Conservation (phyloP, 1,140 invertebrate genomes). For the Scaptomyza graminum region DNA sequence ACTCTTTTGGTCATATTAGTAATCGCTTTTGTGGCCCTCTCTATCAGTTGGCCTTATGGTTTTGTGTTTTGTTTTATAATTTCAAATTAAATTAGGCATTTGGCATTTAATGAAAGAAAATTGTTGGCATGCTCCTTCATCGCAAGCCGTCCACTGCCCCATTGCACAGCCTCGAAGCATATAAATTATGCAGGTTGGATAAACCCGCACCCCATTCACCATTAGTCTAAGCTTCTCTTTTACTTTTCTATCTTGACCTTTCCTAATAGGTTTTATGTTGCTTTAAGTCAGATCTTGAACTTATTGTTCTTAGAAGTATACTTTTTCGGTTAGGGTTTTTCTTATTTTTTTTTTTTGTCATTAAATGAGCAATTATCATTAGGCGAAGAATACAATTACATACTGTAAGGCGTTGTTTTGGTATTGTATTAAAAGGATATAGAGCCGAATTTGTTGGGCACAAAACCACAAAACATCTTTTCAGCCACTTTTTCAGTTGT, state of each 20-base stretch:
- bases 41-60: constrained; percentile 34
- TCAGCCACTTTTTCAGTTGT: too few species aligned
- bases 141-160: neutral
- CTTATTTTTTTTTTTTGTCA: constrained; percentile 10
- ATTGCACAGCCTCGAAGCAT: constrained; percentile 17
- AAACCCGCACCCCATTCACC: neutral
- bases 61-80: constrained; percentile 69
- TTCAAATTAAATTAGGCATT: constrained; percentile 82
- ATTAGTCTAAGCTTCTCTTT: constrained; percentile 1
- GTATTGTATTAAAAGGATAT: neutral
- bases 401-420: constrained; percentile 24
- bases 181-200: constrained; percentile 63
- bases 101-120: constrained; percentile 77
- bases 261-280: constrained; percentile 59
- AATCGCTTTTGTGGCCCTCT: constrained; percentile 55
- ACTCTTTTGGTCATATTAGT: constrained; percentile 56
- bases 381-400: constrained; percentile 30
- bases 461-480: too few species aligned
- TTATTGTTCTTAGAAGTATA: neutral
- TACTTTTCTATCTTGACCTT: constrained; percentile 55
- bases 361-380: constrained; percentile 47
- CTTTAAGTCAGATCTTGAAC: neutral
- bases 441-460: neutral
- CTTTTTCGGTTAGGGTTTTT: constrained; percentile 22
- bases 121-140: constrained; percentile 47